A percentile compares a stretch with the other conserved stretches of the same genome.
Evolutionary conservation across 2,797 vertebrate genomes (phyloP).

Genomic region (Chrysocyon brachyurus): DNA sequence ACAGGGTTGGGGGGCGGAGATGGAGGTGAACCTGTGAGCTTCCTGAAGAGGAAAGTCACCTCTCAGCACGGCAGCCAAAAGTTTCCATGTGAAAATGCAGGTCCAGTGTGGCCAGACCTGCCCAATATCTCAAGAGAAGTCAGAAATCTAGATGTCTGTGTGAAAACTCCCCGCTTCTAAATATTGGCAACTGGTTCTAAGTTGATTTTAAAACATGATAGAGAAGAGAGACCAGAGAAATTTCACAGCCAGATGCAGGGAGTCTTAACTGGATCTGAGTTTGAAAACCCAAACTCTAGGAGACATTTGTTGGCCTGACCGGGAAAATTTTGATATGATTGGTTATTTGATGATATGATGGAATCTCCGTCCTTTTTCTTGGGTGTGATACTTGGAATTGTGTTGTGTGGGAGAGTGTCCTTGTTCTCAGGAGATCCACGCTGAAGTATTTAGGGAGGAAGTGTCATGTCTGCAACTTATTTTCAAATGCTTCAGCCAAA

Average conservation of each 20-base stretch:
- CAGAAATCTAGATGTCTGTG: not conserved
- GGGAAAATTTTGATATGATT: not conserved
- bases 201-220: constrained; percentile 23
- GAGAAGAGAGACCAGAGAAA: not conserved
- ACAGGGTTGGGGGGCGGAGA: rapidly evolving
- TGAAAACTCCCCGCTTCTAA: not conserved
- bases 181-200: not conserved
- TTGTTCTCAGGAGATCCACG: not conserved
- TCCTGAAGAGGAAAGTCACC: not conserved
- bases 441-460: not conserved
- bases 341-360: not conserved
- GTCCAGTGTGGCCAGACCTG: not conserved
- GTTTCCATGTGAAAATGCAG: not conserved
- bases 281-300: not conserved
- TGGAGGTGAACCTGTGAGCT: not conserved
- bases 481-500: constrained; percentile 13
- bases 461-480: not conserved
- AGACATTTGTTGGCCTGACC: not conserved
- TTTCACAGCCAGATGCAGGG: constrained; percentile 22
- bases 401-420: not conserved
- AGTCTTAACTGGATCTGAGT: not conserved
- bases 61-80: not conserved
- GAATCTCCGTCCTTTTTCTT: not conserved
- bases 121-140: not conserved
- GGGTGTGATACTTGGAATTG: not conserved